Evolutionary conservation across 2,113 vertebrate species (phyloP).

Genomic region (Scolopax mira): DNA sequence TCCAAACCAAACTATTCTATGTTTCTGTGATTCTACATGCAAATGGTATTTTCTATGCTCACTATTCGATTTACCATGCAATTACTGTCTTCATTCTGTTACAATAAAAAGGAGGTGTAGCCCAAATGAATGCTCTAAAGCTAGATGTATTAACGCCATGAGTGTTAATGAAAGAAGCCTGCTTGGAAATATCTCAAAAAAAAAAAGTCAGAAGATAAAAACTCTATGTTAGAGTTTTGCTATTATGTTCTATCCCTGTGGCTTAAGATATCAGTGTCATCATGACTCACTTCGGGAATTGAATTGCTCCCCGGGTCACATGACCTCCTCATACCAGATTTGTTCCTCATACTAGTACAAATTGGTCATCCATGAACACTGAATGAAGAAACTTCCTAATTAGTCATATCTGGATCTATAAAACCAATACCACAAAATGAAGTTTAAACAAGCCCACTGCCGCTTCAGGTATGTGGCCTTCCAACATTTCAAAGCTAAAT

Average conservation of each 20-base stretch:
- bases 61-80: neutral
- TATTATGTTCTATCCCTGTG: neutral
- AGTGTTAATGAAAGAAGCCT: neutral
- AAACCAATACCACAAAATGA: slow-evolving; percentile 28
- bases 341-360: slow-evolving; percentile 54
- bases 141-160: neutral
- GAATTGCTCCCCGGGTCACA: slow-evolving; percentile 19
- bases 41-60: neutral
- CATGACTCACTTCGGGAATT: slow-evolving; percentile 46
- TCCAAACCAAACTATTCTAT: neutral
- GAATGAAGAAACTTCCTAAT: slow-evolving; percentile 61
- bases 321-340: slow-evolving; percentile 44
- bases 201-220: neutral
- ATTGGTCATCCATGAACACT: slow-evolving; percentile 42
- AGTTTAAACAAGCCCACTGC: slow-evolving; percentile 43
- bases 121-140: neutral
- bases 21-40: neutral
- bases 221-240: neutral
- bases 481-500: slow-evolving; percentile 1
- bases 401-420: slow-evolving; percentile 58
- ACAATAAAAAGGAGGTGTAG: neutral
- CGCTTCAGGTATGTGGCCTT: neutral
- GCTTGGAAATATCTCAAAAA: neutral
- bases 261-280: slow-evolving; percentile 4
- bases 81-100: neutral